Percentiles rank a stretch among this genome's conserved stretches.
Conservation (phyloP, 2,888 invertebrate species). For the Halictus ligatus region DNA sequence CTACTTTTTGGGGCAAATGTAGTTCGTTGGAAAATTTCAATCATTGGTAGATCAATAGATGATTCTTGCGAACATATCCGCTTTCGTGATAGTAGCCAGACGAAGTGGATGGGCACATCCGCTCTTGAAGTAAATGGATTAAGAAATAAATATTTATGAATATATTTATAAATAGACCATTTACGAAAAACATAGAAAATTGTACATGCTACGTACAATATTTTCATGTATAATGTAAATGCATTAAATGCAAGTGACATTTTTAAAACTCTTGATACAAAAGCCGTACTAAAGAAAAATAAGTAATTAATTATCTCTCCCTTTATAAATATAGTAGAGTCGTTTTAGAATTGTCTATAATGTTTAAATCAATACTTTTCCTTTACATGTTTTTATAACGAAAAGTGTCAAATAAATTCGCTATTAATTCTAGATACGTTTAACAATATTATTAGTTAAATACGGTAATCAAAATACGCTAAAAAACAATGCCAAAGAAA, state of each 20-base stretch:
- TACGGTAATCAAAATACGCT: too few species aligned
- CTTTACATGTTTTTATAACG: too few species aligned
- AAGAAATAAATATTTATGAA: background rate
- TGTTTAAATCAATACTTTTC: too few species aligned
- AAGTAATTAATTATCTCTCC: too few species aligned
- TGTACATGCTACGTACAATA: background rate
- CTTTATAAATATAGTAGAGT: too few species aligned
- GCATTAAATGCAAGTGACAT: background rate
- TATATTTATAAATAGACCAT: background rate
- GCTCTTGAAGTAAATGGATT: background rate
- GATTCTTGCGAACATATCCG: background rate
- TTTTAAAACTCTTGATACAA: too few species aligned
- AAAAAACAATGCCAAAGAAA: too few species aligned
- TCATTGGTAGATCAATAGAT: background rate
- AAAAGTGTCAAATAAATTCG: too few species aligned
- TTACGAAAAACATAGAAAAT: background rate
- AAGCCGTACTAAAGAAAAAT: too few species aligned
- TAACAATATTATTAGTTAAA: too few species aligned
- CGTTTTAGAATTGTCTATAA: too few species aligned
- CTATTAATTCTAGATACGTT: too few species aligned
- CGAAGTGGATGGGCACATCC: background rate
- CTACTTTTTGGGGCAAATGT: background rate
- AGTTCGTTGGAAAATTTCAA: background rate
- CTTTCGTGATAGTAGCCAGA: background rate
- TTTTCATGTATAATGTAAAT: background rate